A percentile compares a stretch with the other conserved stretches of the same genome.
phyloP scores from a whole-genome alignment of 2,113 vertebrate species.

The Pterocles gutturalis region DNA sequence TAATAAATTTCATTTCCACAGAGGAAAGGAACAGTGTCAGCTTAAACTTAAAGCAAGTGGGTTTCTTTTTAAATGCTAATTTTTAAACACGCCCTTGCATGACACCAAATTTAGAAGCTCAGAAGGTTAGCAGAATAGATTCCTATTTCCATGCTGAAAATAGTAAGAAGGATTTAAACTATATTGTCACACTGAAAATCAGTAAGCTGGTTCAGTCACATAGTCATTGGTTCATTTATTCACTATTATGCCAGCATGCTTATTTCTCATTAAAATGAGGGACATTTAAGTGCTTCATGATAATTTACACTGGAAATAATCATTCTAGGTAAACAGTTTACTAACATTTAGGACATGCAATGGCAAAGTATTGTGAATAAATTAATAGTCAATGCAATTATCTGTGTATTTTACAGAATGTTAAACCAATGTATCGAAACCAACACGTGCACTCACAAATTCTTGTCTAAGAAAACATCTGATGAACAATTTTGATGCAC shows the following conservation, averaged over 20 bases:
- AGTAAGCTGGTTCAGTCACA: conserved; percentile 3
- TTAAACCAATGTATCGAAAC: not conserved
- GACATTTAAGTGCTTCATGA: conserved; percentile 11
- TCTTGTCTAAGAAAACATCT: not conserved
- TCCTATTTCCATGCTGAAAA: conserved; percentile 23
- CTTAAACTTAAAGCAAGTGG: conserved; percentile 79
- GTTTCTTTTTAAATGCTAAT: conserved; percentile 85
- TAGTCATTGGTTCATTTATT: not conserved
- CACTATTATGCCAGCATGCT: not conserved
- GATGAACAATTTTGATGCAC: not conserved
- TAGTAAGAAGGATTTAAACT: conserved; percentile 12
- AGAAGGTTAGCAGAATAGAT: conserved; percentile 75
- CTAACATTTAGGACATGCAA: not conserved
- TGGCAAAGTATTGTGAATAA: not conserved
- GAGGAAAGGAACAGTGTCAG: conserved; percentile 81
- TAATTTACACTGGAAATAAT: not conserved
- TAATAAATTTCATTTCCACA: conserved; percentile 86
- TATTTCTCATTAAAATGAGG: not conserved
- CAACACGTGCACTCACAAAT: not conserved
- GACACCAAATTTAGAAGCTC: conserved; percentile 75
- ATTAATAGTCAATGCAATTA: not conserved
- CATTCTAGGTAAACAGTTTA: conserved; percentile 8
- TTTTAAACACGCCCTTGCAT: conserved; percentile 77
- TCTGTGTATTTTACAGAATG: not conserved
- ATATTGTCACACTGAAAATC: not conserved